Evolutionary conservation across 2,888 invertebrate species (phyloP).

Genomic region (Sepioteuthis lessoniana): DNA sequence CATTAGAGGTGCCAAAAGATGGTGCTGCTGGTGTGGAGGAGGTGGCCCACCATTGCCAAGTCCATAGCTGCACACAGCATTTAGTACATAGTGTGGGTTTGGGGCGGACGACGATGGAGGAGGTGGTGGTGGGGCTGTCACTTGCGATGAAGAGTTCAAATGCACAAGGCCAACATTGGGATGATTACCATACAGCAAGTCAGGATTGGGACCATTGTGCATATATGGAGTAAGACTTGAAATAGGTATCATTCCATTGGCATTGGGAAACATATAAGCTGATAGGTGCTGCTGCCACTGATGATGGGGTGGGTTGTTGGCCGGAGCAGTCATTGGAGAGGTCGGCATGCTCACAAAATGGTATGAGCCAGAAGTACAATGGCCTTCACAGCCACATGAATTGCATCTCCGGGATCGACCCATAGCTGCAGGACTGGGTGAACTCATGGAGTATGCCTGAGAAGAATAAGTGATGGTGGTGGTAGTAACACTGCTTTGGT

Average conservation of each 20-base stretch:
- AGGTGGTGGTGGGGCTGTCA: slow-evolving; percentile 49
- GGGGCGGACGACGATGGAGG: background rate
- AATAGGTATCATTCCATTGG: slow-evolving; percentile 50
- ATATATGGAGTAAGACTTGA: slow-evolving; percentile 52
- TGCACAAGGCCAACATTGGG: slow-evolving; percentile 47
- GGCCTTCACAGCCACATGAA: slow-evolving; percentile 61
- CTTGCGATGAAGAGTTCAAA: slow-evolving; percentile 48
- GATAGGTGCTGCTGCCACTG: slow-evolving; percentile 36
- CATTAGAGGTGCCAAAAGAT: slow-evolving; percentile 21
- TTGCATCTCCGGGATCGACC: slow-evolving; percentile 54
- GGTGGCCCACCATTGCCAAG: slow-evolving; percentile 48
- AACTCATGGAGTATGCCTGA: slow-evolving; percentile 48
- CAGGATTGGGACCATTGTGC: slow-evolving; percentile 58
- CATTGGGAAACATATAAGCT: slow-evolving; percentile 46
- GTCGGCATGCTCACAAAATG: slow-evolving; percentile 44
- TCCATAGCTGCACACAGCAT: slow-evolving; percentile 40
- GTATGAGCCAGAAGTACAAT: slow-evolving; percentile 48
- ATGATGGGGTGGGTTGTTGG: slow-evolving; percentile 43
- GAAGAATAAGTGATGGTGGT: slow-evolving; percentile 50
- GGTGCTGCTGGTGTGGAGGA: slow-evolving; percentile 48
- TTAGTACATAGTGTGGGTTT: slow-evolving; percentile 36
- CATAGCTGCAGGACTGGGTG: slow-evolving; percentile 51
- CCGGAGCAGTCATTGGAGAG: slow-evolving; percentile 44
- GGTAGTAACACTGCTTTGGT: slow-evolving; percentile 50
- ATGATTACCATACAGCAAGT: slow-evolving; percentile 54